phyloP scores from a whole-genome alignment of 1,140 invertebrate species.

The Saccostrea echinata region DNA sequence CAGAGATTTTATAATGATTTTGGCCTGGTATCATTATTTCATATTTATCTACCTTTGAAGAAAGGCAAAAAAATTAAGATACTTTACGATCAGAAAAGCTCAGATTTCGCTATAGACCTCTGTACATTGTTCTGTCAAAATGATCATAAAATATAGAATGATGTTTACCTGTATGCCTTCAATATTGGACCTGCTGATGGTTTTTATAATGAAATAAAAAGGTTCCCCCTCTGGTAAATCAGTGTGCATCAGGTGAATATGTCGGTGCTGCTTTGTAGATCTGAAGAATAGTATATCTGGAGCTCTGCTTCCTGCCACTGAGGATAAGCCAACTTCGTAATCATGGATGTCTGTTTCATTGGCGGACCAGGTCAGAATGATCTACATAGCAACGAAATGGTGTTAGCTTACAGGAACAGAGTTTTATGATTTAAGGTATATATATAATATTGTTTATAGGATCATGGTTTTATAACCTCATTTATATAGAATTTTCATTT shows the following conservation, averaged over 20 bases:
- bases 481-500: no score
- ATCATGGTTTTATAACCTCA: no score
- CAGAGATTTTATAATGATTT: no score
- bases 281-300: conserved; percentile 53
- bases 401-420: no score
- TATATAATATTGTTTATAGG: no score
- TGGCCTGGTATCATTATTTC: no score
- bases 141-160: background rate
- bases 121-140: no score
- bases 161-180: conserved; percentile 48
- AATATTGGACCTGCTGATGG: conserved; percentile 52
- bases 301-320: conserved; percentile 33
- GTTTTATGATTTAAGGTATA: no score
- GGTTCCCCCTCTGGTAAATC: conserved; percentile 49
- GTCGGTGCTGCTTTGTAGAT: conserved; percentile 30
- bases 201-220: conserved; percentile 59
- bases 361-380: conserved; percentile 3
- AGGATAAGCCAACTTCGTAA: conserved; percentile 53
- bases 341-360: background rate
- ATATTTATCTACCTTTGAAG: no score
- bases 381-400: background rate
- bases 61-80: no score
- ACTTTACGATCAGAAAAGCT: no score
- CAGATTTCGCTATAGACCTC: no score
- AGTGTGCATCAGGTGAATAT: conserved; percentile 46